Evolutionary conservation across 2,113 vertebrate genomes (phyloP).

Genomic region (Laticauda laticaudata): DNA sequence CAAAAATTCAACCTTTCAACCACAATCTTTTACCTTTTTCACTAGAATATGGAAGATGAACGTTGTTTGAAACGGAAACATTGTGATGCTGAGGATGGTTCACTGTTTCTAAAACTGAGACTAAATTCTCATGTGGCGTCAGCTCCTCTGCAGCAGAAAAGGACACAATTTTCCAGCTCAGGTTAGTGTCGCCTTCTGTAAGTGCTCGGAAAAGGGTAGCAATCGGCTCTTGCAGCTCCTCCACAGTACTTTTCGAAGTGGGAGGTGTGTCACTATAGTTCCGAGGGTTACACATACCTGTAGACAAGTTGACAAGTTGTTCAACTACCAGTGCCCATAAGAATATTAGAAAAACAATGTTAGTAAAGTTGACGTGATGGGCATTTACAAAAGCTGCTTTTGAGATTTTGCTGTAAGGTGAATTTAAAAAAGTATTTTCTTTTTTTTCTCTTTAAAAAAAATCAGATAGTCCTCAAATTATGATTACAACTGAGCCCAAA

Average conservation of each 20-base stretch:
- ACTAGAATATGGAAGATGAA: constrained; percentile 83
- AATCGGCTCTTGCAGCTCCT: constrained; percentile 94
- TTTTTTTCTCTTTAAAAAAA: not conserved
- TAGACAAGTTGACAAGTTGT: not conserved
- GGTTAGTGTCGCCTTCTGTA: constrained; percentile 89
- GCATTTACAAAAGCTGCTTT: not conserved
- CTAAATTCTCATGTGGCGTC: constrained; percentile 91
- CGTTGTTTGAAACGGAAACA: constrained; percentile 85
- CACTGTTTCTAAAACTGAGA: constrained; percentile 92
- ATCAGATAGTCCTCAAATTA: not conserved
- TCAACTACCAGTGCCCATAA: not conserved
- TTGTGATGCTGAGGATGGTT: constrained; percentile 88
- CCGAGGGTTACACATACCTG: constrained; percentile 98
- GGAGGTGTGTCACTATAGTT: constrained; percentile 97
- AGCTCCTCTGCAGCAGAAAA: constrained; percentile 95
- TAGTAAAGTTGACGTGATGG: not conserved
- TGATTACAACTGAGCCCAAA: not conserved
- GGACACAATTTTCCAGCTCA: constrained; percentile 97
- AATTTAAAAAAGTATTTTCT: not conserved
- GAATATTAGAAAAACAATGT: not conserved
- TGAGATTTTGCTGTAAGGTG: not conserved
- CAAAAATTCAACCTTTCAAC: constrained; percentile 4
- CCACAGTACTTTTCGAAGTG: constrained; percentile 96
- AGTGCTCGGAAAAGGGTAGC: constrained; percentile 95
- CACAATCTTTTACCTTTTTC: constrained; percentile 80